Percentiles rank a stretch among this genome's conserved stretches.
Conservation (phyloP, 2,113 vertebrate species). For the Malurus cyaneus region DNA sequence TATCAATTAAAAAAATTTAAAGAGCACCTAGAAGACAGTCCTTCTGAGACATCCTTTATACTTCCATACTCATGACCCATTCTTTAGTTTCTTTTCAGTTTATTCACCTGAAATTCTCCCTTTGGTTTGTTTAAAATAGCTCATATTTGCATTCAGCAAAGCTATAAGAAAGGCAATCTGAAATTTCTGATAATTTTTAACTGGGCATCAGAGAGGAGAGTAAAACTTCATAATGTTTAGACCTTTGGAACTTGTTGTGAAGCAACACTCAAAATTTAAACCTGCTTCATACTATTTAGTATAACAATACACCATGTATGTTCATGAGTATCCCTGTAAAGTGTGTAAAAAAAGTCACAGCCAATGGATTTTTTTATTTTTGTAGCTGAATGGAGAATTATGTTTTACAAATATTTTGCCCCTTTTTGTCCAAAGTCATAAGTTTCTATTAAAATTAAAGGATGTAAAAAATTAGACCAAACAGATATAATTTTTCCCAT, state of each 20-base stretch:
- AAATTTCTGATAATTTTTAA: not conserved
- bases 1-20: not conserved
- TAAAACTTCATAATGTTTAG: not conserved
- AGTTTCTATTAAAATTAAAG: not conserved
- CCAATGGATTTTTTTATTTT: not conserved
- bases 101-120: not conserved
- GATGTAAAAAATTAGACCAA: not conserved
- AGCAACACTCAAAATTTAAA: not conserved
- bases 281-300: not conserved
- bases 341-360: not conserved
- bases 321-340: not conserved
- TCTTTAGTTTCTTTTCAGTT: slow-evolving; percentile 32
- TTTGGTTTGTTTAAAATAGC: not conserved
- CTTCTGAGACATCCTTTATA: not conserved
- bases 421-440: not conserved
- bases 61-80: not conserved
- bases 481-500: not conserved
- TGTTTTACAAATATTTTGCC: not conserved
- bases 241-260: not conserved
- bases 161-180: not conserved
- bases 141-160: not conserved
- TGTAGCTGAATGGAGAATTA: not conserved
- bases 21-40: not conserved
- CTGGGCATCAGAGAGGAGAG: not conserved
- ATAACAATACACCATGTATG: not conserved